Conservation (phyloP, 1,140 invertebrate genomes). For the Hylaeus anthracinus region DNA sequence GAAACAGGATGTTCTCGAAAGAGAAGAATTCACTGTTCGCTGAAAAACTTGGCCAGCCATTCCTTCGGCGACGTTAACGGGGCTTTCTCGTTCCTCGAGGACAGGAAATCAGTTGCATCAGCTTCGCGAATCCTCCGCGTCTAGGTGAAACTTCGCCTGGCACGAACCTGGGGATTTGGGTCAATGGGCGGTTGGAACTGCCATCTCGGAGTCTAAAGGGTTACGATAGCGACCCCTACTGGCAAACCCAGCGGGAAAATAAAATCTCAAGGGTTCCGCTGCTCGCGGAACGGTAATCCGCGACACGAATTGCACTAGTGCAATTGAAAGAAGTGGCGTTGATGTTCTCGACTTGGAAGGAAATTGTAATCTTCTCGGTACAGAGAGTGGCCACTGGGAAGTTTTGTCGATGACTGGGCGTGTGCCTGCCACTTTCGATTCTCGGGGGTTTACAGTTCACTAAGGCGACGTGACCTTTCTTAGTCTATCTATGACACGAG, state of each 20-base stretch:
- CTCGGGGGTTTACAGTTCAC: no score
- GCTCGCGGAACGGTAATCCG: slow-evolving; percentile 13
- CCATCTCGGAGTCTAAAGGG: slow-evolving; percentile 30
- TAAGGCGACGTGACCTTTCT: no score
- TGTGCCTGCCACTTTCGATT: no score
- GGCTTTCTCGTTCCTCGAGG: no score
- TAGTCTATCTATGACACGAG: no score
- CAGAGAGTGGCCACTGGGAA: no score
- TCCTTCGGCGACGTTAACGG: no score
- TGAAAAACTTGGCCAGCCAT: no score
- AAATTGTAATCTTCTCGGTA: slow-evolving; percentile 4
- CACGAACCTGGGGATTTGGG: slow-evolving; percentile 5
- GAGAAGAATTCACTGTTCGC: neutral
- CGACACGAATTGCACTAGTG: neutral
- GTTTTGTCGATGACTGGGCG: neutral
- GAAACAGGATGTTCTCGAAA: neutral
- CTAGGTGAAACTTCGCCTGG: slow-evolving; percentile 8
- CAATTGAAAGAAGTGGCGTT: slow-evolving; percentile 34
- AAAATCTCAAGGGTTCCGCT: slow-evolving; percentile 22
- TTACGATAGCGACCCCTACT: slow-evolving; percentile 20
- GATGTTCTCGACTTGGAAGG: neutral
- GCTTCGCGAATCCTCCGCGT: neutral
- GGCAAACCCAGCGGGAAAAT: slow-evolving; percentile 19
- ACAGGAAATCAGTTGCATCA: no score
- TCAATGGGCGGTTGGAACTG: slow-evolving; percentile 31